Conservation (phyloP, 2,888 invertebrate species). For the Drosophila greeni region DNA sequence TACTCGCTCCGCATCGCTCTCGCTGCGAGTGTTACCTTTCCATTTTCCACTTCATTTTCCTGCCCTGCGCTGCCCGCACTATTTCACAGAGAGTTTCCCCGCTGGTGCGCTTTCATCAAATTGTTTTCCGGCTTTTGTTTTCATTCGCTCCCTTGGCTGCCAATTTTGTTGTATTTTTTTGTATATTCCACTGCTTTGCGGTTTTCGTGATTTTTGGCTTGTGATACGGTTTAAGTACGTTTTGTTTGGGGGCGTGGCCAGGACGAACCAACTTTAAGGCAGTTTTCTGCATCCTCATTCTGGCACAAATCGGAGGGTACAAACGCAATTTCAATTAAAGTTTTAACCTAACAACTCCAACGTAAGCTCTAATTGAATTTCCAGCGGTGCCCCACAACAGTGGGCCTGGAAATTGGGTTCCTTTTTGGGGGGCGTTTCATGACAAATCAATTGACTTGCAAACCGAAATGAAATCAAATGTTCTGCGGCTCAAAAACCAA, state of each 20-base stretch:
- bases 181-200: slow-evolving; percentile 13
- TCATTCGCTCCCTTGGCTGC: slow-evolving; percentile 36
- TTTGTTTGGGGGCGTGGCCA: slow-evolving; percentile 43
- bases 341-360: slow-evolving; percentile 38
- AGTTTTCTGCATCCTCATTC: slow-evolving; percentile 29
- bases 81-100: slow-evolving; percentile 17
- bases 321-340: slow-evolving; percentile 32
- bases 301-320: not conserved
- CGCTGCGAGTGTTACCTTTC: slow-evolving; percentile 30
- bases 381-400: slow-evolving; percentile 31
- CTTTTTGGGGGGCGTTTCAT: slow-evolving; percentile 14
- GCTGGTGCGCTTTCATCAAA: slow-evolving; percentile 54
- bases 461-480: slow-evolving; percentile 63
- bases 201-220: slow-evolving; percentile 26
- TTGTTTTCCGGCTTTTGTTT: slow-evolving; percentile 74
- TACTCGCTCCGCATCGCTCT: slow-evolving; percentile 45
- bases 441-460: slow-evolving; percentile 48
- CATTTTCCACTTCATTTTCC: slow-evolving; percentile 25
- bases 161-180: slow-evolving; percentile 31
- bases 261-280: slow-evolving; percentile 23
- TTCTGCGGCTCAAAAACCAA: slow-evolving; percentile 57
- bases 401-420: slow-evolving; percentile 19
- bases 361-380: slow-evolving; percentile 63
- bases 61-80: slow-evolving; percentile 11
- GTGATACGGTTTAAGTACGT: slow-evolving; percentile 46